phyloP scores from a whole-genome alignment of 2,888 invertebrate species.

The Matsumyia berberina region DNA sequence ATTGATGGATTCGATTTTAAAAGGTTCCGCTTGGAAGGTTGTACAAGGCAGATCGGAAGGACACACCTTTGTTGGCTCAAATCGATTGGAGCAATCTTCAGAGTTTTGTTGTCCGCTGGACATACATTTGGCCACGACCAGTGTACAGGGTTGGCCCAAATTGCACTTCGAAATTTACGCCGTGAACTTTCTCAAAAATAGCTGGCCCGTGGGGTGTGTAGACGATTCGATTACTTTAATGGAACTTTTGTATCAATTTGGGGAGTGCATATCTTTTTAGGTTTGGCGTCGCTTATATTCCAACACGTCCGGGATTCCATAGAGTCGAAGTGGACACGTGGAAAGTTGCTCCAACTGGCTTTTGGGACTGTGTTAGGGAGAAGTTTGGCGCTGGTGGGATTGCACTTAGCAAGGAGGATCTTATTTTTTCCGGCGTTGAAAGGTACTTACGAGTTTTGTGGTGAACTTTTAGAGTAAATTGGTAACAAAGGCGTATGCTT shows the following conservation, averaged over 20 bases:
- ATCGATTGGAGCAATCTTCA: slow-evolving; percentile 88
- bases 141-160: slow-evolving; percentile 98
- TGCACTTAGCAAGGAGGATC: slow-evolving; percentile 83
- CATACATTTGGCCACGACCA: slow-evolving; percentile 94
- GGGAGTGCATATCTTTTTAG: slow-evolving; percentile 46
- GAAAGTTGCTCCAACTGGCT: slow-evolving; percentile 81
- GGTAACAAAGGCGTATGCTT: slow-evolving; percentile 19
- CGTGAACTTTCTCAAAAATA: slow-evolving; percentile 93
- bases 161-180: slow-evolving; percentile 97
- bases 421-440: slow-evolving; percentile 81
- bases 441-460: slow-evolving; percentile 62
- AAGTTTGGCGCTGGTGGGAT: slow-evolving; percentile 83
- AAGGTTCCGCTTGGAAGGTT: slow-evolving; percentile 97
- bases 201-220: slow-evolving; percentile 87
- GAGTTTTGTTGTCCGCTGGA: slow-evolving; percentile 97
- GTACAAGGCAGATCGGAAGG: slow-evolving; percentile 95
- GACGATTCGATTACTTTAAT: slow-evolving; percentile 47
- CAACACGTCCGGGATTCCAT: slow-evolving; percentile 82
- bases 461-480: not conserved
- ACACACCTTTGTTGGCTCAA: slow-evolving; percentile 92
- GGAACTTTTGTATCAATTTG: not conserved
- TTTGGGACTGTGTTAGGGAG: slow-evolving; percentile 82
- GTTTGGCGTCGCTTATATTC: slow-evolving; percentile 81
- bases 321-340: slow-evolving; percentile 82
- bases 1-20: slow-evolving; percentile 39